Conservation (phyloP, 2,888 invertebrate species). For the Caenorhabditis sp. region DNA sequence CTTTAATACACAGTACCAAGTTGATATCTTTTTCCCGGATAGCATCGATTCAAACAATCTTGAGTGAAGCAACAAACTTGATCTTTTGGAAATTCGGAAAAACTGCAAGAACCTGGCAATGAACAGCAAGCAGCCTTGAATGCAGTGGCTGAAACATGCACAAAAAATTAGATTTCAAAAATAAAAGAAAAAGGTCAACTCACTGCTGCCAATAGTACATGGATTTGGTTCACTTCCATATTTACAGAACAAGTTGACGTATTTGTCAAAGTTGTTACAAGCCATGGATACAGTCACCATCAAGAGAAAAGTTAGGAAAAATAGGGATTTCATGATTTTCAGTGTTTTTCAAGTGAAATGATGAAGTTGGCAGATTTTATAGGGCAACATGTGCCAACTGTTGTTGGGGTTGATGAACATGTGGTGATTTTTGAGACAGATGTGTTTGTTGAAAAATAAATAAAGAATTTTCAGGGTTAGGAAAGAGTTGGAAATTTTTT, state of each 20-base stretch:
- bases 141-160: constrained; percentile 26
- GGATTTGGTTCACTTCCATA: constrained; percentile 44
- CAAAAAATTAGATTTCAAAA: background rate
- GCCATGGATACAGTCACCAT: constrained; percentile 1
- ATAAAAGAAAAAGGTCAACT: constrained; percentile 4
- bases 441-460: background rate
- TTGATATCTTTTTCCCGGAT: constrained; percentile 61
- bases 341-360: background rate
- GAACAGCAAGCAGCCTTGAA: constrained; percentile 30
- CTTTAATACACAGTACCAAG: constrained; percentile 60
- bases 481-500: background rate
- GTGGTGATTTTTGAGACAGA: background rate
- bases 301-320: constrained; percentile 11
- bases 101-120: constrained; percentile 21
- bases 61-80: constrained; percentile 64
- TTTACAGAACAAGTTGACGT: constrained; percentile 50
- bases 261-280: constrained; percentile 47
- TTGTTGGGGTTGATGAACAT: background rate
- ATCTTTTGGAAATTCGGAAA: constrained; percentile 35
- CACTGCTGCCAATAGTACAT: constrained; percentile 37
- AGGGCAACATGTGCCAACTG: background rate
- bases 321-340: background rate
- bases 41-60: constrained; percentile 62
- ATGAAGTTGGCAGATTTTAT: background rate
- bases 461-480: background rate